Evolutionary conservation across 2,888 invertebrate species (phyloP).

Genomic region (Herminia tarsipennalis): DNA sequence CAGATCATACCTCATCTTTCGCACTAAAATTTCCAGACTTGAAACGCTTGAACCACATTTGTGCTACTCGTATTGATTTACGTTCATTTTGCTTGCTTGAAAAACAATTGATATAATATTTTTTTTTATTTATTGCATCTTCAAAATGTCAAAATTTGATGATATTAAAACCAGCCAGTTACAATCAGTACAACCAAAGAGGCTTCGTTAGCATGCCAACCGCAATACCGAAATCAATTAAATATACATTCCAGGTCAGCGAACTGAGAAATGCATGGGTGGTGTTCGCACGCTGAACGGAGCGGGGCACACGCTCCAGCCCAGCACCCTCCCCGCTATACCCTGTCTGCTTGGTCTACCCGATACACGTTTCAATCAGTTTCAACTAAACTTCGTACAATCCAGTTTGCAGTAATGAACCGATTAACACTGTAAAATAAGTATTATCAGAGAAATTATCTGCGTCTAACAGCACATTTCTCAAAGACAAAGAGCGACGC

Average conservation of each 20-base stretch:
- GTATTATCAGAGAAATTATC: background rate
- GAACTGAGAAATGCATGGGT: slow-evolving; percentile 72
- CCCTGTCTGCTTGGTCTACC: slow-evolving; percentile 3
- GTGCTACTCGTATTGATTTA: too few relatives aligned
- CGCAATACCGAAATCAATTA: slow-evolving; percentile 74
- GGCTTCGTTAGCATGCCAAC: slow-evolving; percentile 58
- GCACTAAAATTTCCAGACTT: too few relatives aligned
- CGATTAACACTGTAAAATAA: slow-evolving; percentile 2
- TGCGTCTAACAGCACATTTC: too few relatives aligned
- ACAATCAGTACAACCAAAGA: too few relatives aligned
- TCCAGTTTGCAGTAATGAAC: slow-evolving; percentile 20
- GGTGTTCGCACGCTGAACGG: slow-evolving; percentile 39
- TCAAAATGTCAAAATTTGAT: too few relatives aligned
- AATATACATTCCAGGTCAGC: slow-evolving; percentile 71
- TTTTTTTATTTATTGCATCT: too few relatives aligned
- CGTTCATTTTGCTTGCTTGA: too few relatives aligned
- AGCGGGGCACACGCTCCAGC: slow-evolving; percentile 4
- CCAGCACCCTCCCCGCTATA: slow-evolving; percentile 4
- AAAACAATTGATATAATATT: too few relatives aligned
- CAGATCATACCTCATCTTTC: too few relatives aligned
- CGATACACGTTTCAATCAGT: slow-evolving; percentile 36
- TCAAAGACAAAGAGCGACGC: too few relatives aligned
- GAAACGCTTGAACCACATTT: too few relatives aligned
- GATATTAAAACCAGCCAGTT: too few relatives aligned
- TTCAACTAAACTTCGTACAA: slow-evolving; percentile 21